Evolutionary conservation across 2,888 invertebrate genomes (phyloP), one percentile per base, ranked within the genome.

Genomic region (Drosophila rubida): DNA sequence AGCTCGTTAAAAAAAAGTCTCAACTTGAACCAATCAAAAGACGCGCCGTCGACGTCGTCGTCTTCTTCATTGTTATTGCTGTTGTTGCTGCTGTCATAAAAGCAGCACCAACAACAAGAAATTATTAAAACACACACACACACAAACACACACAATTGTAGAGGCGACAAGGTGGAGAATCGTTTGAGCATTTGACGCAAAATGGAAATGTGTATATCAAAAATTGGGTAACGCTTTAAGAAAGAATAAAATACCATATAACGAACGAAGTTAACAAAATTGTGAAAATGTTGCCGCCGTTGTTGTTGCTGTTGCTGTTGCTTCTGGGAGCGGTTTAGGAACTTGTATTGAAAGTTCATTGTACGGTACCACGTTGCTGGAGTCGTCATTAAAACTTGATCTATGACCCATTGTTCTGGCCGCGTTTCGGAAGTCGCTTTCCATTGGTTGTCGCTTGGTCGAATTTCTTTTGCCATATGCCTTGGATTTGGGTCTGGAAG

Each of bases 371-470:
- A 67, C 49, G 50, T 59, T 42, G 73, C 58, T 64, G 71, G 66
- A 53, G 75, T 68, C 62, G 70, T 75, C 80, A 82, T 82, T 82
- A 82, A 82, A 82, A 82, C 80, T 82, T 82, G 82, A 82, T 82
- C 85, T 82, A 82, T 82, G 80, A 85, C 77, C 82, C 85, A 82
- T 82, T 82, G 82, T 82, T 85, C 84, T 77, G 78, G 74, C 76
- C 67, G 62, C 49, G 66, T 64, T 76, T 78, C 72, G 80, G 66
- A 82, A 82, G 78, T 77, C 53, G 61, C 63, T 62, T 75, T 67
- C 65, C 75, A 75, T 75, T 75, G 75, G 75, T 27, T 75, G 75
- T 74, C 62, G 57, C 49, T 71, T 65, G 42, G 44, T 50, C 53
- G 59, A 48, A 73, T 78, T 78, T 78, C 60, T 67, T 65, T 58